Conservation (phyloP, 2,113 vertebrate species). For the Nanorana parkeri region DNA sequence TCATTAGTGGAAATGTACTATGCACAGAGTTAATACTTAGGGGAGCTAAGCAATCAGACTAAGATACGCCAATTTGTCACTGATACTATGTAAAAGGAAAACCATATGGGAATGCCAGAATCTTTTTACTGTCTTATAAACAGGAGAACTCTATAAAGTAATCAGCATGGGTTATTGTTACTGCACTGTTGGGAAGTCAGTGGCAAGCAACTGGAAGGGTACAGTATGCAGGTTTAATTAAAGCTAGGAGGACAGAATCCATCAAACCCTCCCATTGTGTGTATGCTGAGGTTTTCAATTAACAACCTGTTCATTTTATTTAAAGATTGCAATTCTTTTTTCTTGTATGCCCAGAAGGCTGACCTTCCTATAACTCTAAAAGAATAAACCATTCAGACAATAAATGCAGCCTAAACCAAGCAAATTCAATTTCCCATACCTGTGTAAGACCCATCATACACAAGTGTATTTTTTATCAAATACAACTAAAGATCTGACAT, state of each 20-base stretch:
- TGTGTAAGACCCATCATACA: no score
- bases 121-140: background rate
- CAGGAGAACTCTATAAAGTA: constrained; percentile 5
- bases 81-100: background rate
- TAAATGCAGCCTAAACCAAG: background rate
- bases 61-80: background rate
- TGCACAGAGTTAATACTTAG: no score
- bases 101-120: background rate
- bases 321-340: background rate
- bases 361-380: background rate
- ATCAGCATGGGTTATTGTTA: constrained; percentile 21
- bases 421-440: no score
- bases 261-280: constrained; percentile 40
- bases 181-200: constrained; percentile 8
- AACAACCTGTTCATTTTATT: constrained; percentile 1
- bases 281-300: constrained; percentile 23
- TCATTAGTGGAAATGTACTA: no score
- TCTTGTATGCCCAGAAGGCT: background rate
- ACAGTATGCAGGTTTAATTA: constrained; percentile 20
- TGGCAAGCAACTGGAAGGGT: constrained; percentile 20
- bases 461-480: no score
- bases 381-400: background rate
- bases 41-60: background rate
- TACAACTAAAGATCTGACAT: no score
- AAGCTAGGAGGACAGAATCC: constrained; percentile 24